Base-by-base conservation (phyloP, 2,113 vertebrate species). In the Lophius piscatorius region DNA sequence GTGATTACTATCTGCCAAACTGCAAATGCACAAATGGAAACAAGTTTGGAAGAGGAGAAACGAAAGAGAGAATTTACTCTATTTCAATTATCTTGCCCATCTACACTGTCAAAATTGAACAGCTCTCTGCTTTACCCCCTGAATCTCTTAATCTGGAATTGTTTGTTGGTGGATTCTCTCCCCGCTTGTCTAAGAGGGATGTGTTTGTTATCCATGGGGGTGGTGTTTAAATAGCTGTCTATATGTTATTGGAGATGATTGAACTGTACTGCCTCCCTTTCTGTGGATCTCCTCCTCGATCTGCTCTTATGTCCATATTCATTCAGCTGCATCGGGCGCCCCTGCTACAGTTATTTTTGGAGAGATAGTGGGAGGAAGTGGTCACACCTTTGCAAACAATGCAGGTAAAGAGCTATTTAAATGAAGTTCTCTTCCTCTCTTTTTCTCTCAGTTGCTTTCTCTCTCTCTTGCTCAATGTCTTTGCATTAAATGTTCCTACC, bases 381-480 rank as follows among this genome's bases (percentile, higher is more conserved):
- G 80, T 88, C 88, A 82, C 86, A 89, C 86, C 89, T 86, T 84
- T 82, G 72, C 55, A 79, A 73, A 60, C 76, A 78, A 90, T 76
- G 70, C 83, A 87, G 83, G 86, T 86, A 77, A 61, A 77, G 69
- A 78, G 80, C 36, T 59, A 17, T 84, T 84, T 67, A 70, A 75
- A 70, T 20, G 9, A 18, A 42, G 64, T 14, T 48, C 2, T 16
- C 59, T 22, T 9, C 50, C 26, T 46, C 57, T 48, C 28, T 24
- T 28, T 41, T n/a, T 28, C 41, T 44, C 36, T 38, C 44, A 13
- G 6, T 16, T 17, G 13, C n/a, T 33, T 14, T 20, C 20, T 42
- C 14, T 23, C 13, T 17, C 23, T 44, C 34, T 17, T 5, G 21
- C 3, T 12, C 2, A 9, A 10, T 41, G 29, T 18, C 20, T 44